Evolutionary conservation across 2,797 vertebrate species (phyloP).

Genomic region (Capromys pilorides): DNA sequence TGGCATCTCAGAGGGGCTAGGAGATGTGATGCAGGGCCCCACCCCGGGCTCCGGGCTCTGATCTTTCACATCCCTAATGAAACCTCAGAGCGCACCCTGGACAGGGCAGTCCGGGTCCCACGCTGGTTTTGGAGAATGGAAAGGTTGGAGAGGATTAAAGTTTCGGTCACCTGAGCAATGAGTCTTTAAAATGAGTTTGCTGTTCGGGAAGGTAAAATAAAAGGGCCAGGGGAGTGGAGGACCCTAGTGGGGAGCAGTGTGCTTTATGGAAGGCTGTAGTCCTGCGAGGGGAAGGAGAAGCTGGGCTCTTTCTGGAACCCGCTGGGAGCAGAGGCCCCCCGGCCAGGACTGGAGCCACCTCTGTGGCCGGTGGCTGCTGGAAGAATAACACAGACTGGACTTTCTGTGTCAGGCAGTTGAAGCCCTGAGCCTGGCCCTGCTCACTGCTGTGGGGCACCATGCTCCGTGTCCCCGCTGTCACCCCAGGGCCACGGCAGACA

Average conservation of each 20-base stretch:
- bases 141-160: conserved; percentile 73
- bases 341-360: not conserved
- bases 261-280: conserved; percentile 22
- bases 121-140: conserved; percentile 77
- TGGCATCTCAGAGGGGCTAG: conserved; percentile 67
- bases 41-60: not conserved
- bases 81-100: conserved; percentile 40
- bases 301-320: not conserved
- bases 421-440: not conserved
- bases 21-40: not conserved
- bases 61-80: not conserved
- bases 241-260: conserved; percentile 42
- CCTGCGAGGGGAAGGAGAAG: not conserved
- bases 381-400: not conserved
- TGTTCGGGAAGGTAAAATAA: conserved; percentile 64
- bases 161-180: conserved; percentile 61
- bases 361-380: not conserved
- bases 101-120: conserved; percentile 56
- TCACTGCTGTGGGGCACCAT: not conserved
- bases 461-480: not conserved
- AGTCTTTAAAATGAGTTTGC: conserved; percentile 73
- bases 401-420: not conserved
- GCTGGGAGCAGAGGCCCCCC: not conserved
- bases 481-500: not conserved
- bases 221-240: conserved; percentile 55